Conservation (phyloP, 2,888 invertebrate species). For the Cinara cedri region DNA sequence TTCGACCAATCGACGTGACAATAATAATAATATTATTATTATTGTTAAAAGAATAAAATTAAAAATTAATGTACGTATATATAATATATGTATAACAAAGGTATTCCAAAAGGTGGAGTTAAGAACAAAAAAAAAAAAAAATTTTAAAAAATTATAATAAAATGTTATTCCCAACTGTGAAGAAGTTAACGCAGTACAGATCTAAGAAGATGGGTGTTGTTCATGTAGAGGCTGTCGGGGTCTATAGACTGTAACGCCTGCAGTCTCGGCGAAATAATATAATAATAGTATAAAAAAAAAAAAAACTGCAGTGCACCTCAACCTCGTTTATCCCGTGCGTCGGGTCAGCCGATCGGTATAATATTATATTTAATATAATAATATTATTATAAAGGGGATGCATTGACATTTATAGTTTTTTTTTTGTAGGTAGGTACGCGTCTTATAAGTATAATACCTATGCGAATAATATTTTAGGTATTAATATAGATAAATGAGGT, state of each 20-base stretch:
- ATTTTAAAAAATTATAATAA: slow-evolving; percentile 23
- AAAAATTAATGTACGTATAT: slow-evolving; percentile 5
- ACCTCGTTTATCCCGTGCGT: slow-evolving; percentile 31
- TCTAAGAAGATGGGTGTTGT: slow-evolving; percentile 33
- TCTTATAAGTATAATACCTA: neutral
- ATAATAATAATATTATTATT: too few relatives aligned
- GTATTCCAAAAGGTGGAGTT: slow-evolving; percentile 53
- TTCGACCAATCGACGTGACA: slow-evolving; percentile 10
- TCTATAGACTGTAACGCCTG: neutral
- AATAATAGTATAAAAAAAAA: too few relatives aligned
- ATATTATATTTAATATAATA: too few relatives aligned
- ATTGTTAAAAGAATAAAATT: neutral
- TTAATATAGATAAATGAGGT: slow-evolving; percentile 1
- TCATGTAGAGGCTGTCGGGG: too few relatives aligned
- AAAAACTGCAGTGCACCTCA: slow-evolving; percentile 7
- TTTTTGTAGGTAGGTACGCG: too few relatives aligned
- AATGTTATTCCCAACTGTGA: slow-evolving; percentile 43
- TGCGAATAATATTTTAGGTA: neutral
- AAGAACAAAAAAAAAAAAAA: slow-evolving; percentile 3
- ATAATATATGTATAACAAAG: neutral
- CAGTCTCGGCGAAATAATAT: too few relatives aligned
- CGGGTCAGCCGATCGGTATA: too few relatives aligned
- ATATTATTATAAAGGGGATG: too few relatives aligned
- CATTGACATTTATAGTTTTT: too few relatives aligned
- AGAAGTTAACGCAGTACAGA: slow-evolving; percentile 54